Percentiles rank a stretch among this genome's conserved stretches.
Conservation (phyloP, 2,797 vertebrate genomes). For the Gallirallus australis region DNA sequence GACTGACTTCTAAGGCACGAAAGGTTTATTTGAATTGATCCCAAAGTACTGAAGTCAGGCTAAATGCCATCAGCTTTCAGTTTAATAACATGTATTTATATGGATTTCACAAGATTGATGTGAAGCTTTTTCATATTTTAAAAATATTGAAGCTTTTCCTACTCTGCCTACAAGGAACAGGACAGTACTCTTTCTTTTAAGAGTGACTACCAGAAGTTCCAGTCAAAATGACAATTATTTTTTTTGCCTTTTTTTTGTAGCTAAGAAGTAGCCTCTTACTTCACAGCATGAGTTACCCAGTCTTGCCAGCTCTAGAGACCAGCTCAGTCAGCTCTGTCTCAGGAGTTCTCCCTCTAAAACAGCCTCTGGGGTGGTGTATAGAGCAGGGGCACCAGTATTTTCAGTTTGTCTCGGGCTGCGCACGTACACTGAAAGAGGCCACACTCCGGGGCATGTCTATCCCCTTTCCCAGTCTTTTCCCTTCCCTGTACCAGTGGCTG, state of each 20-base stretch:
- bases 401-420: background rate
- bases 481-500: background rate
- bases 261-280: background rate
- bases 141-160: background rate
- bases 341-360: background rate
- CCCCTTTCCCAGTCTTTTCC: background rate
- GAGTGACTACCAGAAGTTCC: background rate
- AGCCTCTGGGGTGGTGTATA: too few species aligned
- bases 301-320: background rate
- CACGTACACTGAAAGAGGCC: background rate
- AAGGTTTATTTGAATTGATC: conserved; percentile 26
- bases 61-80: conserved; percentile 5
- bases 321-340: background rate
- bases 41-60: background rate
- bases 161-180: background rate
- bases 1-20: background rate
- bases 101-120: background rate
- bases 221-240: background rate
- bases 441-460: rapidly evolving
- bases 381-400: background rate
- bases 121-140: background rate
- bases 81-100: background rate
- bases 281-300: background rate
- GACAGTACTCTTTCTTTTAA: background rate
- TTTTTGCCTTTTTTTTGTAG: background rate